phyloP scores from a whole-genome alignment of 2,113 vertebrate genomes.

The Piaya cayana region DNA sequence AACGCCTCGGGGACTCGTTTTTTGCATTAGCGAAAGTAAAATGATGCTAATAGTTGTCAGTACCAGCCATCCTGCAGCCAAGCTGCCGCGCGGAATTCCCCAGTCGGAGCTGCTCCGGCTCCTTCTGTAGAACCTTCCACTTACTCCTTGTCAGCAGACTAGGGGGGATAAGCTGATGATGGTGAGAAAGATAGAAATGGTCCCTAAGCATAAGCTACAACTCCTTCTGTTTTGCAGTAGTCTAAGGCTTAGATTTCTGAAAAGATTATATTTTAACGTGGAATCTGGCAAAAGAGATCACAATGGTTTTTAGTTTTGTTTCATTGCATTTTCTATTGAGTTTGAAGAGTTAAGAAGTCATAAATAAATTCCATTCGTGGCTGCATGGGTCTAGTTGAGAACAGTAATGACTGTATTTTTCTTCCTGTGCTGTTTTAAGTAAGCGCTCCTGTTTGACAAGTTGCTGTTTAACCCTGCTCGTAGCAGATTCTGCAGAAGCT shows the following conservation, averaged over 20 bases:
- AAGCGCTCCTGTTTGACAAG: not conserved
- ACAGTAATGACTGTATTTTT: not conserved
- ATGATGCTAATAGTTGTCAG: not conserved
- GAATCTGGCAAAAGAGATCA: not conserved
- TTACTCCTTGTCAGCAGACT: not conserved
- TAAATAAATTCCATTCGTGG: not conserved
- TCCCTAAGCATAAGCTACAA: not conserved
- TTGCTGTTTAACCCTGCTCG: not conserved
- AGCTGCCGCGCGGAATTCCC: not conserved
- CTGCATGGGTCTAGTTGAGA: not conserved
- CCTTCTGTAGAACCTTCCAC: fast-evolving
- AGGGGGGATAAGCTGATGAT: not conserved
- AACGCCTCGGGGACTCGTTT: not conserved
- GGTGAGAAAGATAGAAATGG: not conserved
- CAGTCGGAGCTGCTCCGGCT: not conserved
- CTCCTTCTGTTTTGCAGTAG: not conserved
- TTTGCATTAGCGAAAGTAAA: not conserved
- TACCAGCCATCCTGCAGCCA: not conserved
- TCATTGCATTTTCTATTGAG: not conserved
- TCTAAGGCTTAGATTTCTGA: not conserved
- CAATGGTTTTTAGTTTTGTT: not conserved
- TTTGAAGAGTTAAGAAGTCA: not conserved
- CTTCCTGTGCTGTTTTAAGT: not conserved
- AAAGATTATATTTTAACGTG: not conserved
- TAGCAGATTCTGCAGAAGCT: not conserved